A percentile compares a stretch with the other conserved stretches of the same genome.
phyloP scores from a whole-genome alignment of 2,888 invertebrate species.

The Ryuthela nishihirai region DNA sequence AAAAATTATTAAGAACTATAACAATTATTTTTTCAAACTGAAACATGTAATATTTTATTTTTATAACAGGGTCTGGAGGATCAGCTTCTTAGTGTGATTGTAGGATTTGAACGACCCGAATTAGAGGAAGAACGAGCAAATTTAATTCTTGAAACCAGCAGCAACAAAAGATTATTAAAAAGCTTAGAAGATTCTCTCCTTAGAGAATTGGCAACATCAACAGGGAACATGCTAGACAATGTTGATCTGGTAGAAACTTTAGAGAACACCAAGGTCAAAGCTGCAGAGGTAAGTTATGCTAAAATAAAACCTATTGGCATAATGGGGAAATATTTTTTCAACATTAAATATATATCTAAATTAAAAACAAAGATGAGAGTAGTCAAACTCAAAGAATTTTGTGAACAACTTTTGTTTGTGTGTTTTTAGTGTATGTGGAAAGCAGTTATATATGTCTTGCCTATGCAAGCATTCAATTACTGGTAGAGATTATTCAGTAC shows the following conservation, averaged over 20 bases:
- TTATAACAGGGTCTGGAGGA: conserved; percentile 78
- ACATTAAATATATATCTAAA: no score
- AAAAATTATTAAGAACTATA: no score
- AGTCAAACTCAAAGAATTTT: no score
- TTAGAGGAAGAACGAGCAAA: conserved; percentile 80
- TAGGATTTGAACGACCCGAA: conserved; percentile 78
- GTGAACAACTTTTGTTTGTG: no score
- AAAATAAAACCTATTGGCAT: no score
- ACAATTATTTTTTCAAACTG: no score
- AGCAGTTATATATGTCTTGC: no score
- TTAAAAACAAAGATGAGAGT: no score
- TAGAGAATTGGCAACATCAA: conserved; percentile 75
- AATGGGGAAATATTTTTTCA: no score
- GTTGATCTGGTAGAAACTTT: conserved; percentile 77
- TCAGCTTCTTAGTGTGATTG: conserved; percentile 83
- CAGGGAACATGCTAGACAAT: conserved; percentile 91
- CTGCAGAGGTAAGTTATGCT: conserved; percentile 69
- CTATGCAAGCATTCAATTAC: no score
- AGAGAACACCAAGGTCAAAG: conserved; percentile 84
- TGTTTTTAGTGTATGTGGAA: no score
- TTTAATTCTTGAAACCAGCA: conserved; percentile 77
- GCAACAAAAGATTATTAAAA: conserved; percentile 76
- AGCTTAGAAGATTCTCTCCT: conserved; percentile 81
- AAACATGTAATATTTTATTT: conserved; percentile 21
- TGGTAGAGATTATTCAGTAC: no score